Conservation (phyloP, 2,888 invertebrate genomes). For the Lypha dubia region DNA sequence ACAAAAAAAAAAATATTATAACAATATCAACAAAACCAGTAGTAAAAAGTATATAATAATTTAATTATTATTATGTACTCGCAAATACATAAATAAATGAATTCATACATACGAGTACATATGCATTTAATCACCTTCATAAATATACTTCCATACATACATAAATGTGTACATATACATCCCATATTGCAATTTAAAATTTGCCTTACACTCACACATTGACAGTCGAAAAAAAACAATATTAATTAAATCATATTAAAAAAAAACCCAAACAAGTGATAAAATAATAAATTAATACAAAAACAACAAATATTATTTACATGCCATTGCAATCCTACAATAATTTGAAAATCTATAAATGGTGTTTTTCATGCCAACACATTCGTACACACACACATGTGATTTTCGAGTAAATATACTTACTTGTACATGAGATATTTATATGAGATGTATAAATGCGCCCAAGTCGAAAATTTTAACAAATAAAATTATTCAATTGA, state of each 20-base stretch:
- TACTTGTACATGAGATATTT: background rate
- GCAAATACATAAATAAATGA: background rate
- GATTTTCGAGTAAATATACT: background rate
- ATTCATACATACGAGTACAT: background rate
- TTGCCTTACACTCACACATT: no score
- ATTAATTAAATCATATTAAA: constrained; percentile 47
- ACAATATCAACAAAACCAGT: constrained; percentile 23
- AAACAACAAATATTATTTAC: constrained; percentile 56
- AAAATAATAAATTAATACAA: constrained; percentile 41
- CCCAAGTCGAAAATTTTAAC: background rate
- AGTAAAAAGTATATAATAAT: constrained; percentile 5
- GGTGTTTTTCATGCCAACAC: background rate
- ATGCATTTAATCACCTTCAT: background rate
- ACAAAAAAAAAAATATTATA: background rate
- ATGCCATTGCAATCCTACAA: constrained; percentile 54
- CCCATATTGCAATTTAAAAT: no score
- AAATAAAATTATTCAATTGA: no score
- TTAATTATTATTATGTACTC: constrained; percentile 37
- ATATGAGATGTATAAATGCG: background rate
- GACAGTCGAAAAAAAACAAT: background rate
- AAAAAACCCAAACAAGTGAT: constrained; percentile 1
- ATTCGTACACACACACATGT: background rate
- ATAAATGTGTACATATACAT: background rate
- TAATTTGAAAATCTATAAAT: constrained; percentile 11
- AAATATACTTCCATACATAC: no score